phyloP scores from a whole-genome alignment of 2,797 vertebrate species.

The Silurus aristotelis region DNA sequence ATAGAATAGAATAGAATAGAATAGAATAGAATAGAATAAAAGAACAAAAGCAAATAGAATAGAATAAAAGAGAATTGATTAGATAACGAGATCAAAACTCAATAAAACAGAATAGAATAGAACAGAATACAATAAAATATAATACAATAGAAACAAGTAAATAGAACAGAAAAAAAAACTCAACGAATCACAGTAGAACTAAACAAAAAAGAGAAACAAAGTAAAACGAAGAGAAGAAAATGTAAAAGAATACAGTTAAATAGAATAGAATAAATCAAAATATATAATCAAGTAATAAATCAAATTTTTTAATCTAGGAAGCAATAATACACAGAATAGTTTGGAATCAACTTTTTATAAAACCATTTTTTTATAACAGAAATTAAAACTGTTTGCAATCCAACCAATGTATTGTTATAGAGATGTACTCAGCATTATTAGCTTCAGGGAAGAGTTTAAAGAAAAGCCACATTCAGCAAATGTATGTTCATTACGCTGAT shows the following conservation, averaged over 20 bases:
- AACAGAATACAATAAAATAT: background rate
- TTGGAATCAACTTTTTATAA: no score
- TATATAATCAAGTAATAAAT: no score
- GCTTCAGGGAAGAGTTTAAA: background rate
- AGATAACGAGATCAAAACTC: background rate
- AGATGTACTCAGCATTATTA: background rate
- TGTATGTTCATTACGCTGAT: background rate
- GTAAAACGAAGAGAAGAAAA: no score
- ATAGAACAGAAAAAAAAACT: background rate
- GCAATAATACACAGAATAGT: background rate
- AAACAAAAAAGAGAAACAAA: no score
- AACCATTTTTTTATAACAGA: background rate
- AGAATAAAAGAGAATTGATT: background rate
- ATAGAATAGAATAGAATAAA: background rate
- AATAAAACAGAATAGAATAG: no score
- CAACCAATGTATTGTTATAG: background rate
- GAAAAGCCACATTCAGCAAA: background rate
- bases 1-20: no score
- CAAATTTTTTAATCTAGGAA: background rate
- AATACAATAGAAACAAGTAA: background rate
- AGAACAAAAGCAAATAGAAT: background rate
- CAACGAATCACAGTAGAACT: background rate
- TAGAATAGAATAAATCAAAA: no score
- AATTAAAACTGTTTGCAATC: no score
- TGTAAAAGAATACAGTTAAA: no score